Conservation (phyloP, 2,797 vertebrate genomes). For the Vireo griseus region DNA sequence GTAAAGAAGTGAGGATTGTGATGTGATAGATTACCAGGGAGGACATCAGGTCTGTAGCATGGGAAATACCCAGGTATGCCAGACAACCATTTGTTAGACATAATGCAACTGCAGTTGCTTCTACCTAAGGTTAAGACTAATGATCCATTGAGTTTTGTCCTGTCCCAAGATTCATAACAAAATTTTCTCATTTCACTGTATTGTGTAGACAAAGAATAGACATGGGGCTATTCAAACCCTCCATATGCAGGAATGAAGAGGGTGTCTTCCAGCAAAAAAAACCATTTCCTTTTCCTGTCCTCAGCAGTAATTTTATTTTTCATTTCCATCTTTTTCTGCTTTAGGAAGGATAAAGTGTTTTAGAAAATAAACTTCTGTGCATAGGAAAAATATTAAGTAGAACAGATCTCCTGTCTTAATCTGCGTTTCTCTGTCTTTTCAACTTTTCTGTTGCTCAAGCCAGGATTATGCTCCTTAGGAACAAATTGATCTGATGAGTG, state of each 20-base stretch:
- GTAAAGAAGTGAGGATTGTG: background rate
- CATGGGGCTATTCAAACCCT: background rate
- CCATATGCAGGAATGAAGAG: constrained; percentile 1
- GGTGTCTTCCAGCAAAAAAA: constrained; percentile 26
- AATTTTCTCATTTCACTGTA: background rate
- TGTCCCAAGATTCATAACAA: background rate
- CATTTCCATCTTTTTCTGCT: background rate
- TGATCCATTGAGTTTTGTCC: background rate
- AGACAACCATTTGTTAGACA: background rate
- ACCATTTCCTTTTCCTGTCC: background rate
- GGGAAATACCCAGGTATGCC: background rate
- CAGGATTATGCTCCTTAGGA: background rate
- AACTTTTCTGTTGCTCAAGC: background rate
- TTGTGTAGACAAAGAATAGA: constrained; percentile 5
- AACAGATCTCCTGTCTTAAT: background rate
- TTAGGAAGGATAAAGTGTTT: background rate
- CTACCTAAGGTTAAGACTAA: background rate
- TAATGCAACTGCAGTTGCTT: background rate
- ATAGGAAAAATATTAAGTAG: background rate
- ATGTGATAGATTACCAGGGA: background rate
- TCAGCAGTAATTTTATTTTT: constrained; percentile 28
- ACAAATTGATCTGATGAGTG: background rate
- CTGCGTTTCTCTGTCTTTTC: background rate
- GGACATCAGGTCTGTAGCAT: background rate
- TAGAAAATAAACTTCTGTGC: background rate